Percentiles rank a stretch among this genome's conserved stretches.
Conservation (phyloP, 2,888 invertebrate genomes). For the Hirtodrosophila alboralis region DNA sequence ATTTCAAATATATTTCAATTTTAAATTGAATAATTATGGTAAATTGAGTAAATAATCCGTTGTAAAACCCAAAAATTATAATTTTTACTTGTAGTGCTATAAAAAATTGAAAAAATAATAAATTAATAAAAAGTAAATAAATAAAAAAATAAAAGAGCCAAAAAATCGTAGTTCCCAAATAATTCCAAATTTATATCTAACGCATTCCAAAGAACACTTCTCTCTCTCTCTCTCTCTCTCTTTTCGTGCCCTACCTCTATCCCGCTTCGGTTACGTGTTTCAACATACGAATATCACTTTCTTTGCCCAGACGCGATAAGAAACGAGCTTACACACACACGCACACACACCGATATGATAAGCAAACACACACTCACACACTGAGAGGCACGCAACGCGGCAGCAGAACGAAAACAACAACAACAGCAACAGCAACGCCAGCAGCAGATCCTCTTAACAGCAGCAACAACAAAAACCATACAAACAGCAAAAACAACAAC, state of each 20-base stretch:
- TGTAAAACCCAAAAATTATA: too few species aligned
- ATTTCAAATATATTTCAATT: too few species aligned
- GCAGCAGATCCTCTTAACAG: constrained; percentile 38
- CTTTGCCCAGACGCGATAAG: constrained; percentile 53
- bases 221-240: neutral
- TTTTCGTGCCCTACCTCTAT: neutral
- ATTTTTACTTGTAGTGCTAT: too few species aligned
- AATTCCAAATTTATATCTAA: neutral
- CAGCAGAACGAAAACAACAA: constrained; percentile 34
- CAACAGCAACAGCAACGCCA: constrained; percentile 19
- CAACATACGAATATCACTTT: constrained; percentile 55
- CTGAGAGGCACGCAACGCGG: constrained; percentile 22
- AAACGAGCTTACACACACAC: constrained; percentile 20
- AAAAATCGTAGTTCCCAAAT: too few species aligned
- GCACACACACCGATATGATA: constrained; percentile 28
- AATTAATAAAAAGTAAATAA: too few species aligned
- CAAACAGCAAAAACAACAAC: constrained; percentile 32
- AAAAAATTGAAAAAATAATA: too few species aligned
- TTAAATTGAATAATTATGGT: too few species aligned
- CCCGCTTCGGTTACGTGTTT: neutral
- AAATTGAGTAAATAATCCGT: too few species aligned
- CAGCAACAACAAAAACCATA: constrained; percentile 25
- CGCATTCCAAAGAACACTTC: neutral
- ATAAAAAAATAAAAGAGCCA: neutral
- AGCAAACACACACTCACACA: constrained; percentile 23